Evolutionary conservation across 2,113 vertebrate species (phyloP), one percentile per base, ranked within the genome.

Genomic region (Accipiter virgatus): DNA sequence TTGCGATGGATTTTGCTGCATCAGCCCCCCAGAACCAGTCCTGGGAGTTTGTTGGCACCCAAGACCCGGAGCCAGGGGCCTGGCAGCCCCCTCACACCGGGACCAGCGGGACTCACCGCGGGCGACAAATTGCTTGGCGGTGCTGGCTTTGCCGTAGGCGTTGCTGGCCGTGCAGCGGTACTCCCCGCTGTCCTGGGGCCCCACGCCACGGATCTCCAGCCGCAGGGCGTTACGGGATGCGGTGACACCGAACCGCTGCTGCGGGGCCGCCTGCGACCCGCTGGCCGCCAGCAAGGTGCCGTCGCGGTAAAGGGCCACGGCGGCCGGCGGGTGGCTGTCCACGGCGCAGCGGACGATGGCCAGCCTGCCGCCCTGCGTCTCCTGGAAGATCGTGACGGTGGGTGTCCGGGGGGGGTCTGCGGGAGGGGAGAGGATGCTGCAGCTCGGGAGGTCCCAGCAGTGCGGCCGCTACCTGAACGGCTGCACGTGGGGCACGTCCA

Each of bases 101-200:
- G 10, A 50, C 5, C 31, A 2, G 12, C 7, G 2, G 12, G 10
- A 70, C 96, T 98, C 90, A 98, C 98, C 89, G 1, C 56, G 96
- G 56, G 61, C 75, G 0, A 34, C 8, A 16, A 98, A 97, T 81
- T 88, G 20, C 42, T 96, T 88, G 56, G 58, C 25, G 9, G 93
- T 48, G 0, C 80, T 97, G 10, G 97, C 38, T 0, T 59, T 98
- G 73, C 98, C 98, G 0, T 96, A 43, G 40, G 31, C 3, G 3
- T 97, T 98, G 79, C 45, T 84, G 34, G 98, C 98, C 0, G 14
- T 43, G 42, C 98, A 98, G 1, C 9, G 31, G 47, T 98, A 98
- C 3, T 68, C 42, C 13, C 98, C 98, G 2, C 93, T 47, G 21
- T 98, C 98, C 4, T 9, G 26, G 0, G 88, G 62, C 3, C 67